phyloP scores from a whole-genome alignment of 1,140 invertebrate species.

The Drosophila punjabiensis region DNA sequence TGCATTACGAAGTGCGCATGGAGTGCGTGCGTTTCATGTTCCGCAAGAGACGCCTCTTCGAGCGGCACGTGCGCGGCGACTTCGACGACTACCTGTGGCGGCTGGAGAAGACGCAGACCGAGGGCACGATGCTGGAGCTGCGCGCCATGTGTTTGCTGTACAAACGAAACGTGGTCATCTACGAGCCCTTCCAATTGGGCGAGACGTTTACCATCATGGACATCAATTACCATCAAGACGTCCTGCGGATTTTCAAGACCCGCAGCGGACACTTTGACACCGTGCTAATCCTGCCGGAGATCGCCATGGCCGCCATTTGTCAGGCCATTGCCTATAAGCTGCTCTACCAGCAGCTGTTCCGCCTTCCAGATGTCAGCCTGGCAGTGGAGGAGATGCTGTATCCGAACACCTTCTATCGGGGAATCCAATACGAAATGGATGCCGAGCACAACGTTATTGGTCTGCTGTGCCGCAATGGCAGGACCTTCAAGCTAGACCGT shows the following conservation, averaged over 20 bases:
- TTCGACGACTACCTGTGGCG: conserved; percentile 89
- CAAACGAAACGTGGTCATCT: conserved; percentile 90
- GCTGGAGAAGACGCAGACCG: conserved; percentile 89
- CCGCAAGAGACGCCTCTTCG: conserved; percentile 86
- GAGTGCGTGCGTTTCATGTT: conserved; percentile 90
- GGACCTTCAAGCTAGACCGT: conserved; percentile 84
- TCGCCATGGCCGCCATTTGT: conserved; percentile 90
- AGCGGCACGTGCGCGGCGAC: conserved; percentile 80
- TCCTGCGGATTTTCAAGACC: conserved; percentile 88
- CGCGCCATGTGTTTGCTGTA: conserved; percentile 89
- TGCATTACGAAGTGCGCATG: conserved; percentile 89
- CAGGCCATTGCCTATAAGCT: conserved; percentile 93
- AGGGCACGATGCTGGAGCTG: conserved; percentile 89
- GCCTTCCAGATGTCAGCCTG: conserved; percentile 89
- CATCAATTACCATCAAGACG: conserved; percentile 2
- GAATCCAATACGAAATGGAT: conserved; percentile 80
- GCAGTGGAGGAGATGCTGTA: conserved; percentile 91
- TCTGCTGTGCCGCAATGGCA: conserved; percentile 83
- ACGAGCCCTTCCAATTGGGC: conserved; percentile 88
- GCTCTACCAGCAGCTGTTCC: conserved; percentile 92
- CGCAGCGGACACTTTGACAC: conserved; percentile 92
- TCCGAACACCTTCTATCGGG: conserved; percentile 81
- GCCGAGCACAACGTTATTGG: conserved; percentile 75
- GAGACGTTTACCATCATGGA: conserved; percentile 14
- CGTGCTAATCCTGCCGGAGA: conserved; percentile 90